Evolutionary conservation across 2,888 invertebrate species (phyloP).

Genomic region (Hydrotaea cyrtoneurina): DNA sequence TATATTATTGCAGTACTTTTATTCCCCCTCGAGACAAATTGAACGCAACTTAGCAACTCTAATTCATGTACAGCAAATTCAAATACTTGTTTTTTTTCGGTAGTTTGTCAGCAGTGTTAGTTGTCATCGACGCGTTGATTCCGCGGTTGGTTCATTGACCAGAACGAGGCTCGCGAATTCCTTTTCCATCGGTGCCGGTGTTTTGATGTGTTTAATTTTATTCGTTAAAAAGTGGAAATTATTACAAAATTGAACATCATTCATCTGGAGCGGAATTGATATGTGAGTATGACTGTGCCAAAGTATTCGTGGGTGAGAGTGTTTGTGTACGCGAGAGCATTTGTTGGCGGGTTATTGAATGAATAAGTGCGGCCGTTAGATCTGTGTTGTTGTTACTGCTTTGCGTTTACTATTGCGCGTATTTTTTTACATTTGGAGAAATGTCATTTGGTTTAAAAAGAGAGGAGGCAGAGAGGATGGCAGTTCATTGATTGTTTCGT

Average conservation of each 20-base stretch:
- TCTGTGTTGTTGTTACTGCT: not conserved
- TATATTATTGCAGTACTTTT: too few relatives aligned
- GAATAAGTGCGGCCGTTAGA: not conserved
- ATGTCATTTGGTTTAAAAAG: constrained; percentile 70
- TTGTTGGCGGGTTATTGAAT: constrained; percentile 46
- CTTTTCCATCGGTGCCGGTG: not conserved
- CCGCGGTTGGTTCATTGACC: not conserved
- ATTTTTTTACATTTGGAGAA: constrained; percentile 66
- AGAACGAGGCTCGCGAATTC: too few relatives aligned
- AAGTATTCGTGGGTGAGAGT: not conserved
- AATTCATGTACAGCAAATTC: not conserved
- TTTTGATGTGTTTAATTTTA: not conserved
- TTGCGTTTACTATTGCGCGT: constrained; percentile 14
- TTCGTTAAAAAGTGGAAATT: not conserved
- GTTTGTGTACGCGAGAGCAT: not conserved
- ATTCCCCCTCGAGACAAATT: too few relatives aligned
- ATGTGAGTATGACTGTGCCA: not conserved
- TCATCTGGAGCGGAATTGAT: not conserved
- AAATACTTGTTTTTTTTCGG: constrained; percentile 2
- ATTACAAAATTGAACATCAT: not conserved
- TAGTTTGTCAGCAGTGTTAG: not conserved
- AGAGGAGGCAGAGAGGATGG: not conserved
- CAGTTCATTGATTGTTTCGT: constrained; percentile 21
- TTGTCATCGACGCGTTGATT: not conserved
- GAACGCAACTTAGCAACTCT: not conserved